phyloP scores from a whole-genome alignment of 37 sponge, comb jelly and placozoan species.

The Amphimedon queenslandica region DNA sequence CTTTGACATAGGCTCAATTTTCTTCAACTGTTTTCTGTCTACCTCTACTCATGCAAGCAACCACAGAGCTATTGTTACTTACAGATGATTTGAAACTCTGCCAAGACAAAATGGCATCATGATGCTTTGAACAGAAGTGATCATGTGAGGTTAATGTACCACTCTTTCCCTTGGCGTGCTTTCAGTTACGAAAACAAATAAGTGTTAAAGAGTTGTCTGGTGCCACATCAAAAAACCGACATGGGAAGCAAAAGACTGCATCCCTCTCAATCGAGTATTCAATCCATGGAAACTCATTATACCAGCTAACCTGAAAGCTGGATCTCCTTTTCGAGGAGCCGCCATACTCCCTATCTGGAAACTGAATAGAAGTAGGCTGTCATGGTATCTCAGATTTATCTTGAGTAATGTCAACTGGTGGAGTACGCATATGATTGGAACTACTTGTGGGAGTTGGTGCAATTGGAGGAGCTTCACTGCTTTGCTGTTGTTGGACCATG shows the following conservation, averaged over 20 bases:
- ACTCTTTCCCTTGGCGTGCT: constrained; percentile 9
- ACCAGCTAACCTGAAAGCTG: constrained; percentile 11
- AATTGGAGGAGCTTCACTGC: background rate
- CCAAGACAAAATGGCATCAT: constrained; percentile 1
- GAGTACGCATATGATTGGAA: too few relatives aligned
- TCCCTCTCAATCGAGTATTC: constrained; percentile 9
- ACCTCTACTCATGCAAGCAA: constrained; percentile 6
- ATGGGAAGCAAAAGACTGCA: constrained; percentile 13
- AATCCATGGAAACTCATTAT: constrained; percentile 4
- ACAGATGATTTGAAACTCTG: background rate
- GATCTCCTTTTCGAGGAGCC: background rate
- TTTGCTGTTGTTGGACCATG: too few relatives aligned
- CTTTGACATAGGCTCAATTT: constrained; percentile 8
- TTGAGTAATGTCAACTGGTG: constrained; percentile 1
- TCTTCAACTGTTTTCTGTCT: constrained; percentile 2
- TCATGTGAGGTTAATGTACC: constrained; percentile 11
- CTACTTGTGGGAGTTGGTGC: background rate
- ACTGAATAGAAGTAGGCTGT: background rate
- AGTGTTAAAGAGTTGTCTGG: constrained; percentile 4
- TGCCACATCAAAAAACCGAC: constrained; percentile 1
- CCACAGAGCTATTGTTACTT: background rate
- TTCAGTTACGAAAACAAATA: constrained; percentile 11
- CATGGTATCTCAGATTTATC: background rate
- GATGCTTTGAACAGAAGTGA: background rate
- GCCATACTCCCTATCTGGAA: background rate